Conservation (phyloP, 1,140 invertebrate species). For the Drosophila athabasca region DNA sequence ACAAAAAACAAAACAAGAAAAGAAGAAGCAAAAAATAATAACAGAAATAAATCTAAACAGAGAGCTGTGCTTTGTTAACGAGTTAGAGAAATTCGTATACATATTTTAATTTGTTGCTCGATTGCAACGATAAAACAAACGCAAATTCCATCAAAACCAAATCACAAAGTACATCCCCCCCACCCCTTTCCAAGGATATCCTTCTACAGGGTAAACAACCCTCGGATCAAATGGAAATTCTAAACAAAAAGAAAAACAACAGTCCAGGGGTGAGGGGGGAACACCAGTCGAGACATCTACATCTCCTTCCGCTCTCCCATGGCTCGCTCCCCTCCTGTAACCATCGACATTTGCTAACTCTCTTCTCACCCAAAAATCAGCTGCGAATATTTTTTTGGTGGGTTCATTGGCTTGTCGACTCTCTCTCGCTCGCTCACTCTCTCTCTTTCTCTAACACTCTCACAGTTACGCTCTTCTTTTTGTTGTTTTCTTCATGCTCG, state of each 20-base stretch:
- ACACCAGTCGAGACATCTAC: slow-evolving; percentile 38
- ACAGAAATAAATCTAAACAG: slow-evolving; percentile 47
- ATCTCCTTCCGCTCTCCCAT: background rate
- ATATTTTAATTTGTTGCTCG: slow-evolving; percentile 6
- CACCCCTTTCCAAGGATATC: background rate
- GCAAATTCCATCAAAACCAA: slow-evolving; percentile 58
- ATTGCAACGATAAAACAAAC: slow-evolving; percentile 49
- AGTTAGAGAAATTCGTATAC: slow-evolving; percentile 17
- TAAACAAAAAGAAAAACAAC: slow-evolving; percentile 31
- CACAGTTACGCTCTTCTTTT: slow-evolving; percentile 57
- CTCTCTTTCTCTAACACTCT: slow-evolving; percentile 2
- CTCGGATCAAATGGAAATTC: background rate
- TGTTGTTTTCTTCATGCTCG: slow-evolving; percentile 45
- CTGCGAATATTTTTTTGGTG: slow-evolving; percentile 66
- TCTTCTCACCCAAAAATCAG: slow-evolving; percentile 46
- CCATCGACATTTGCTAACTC: slow-evolving; percentile 4
- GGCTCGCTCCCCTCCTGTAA: background rate
- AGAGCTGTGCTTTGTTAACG: slow-evolving; percentile 27
- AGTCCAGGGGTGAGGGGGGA: slow-evolving; percentile 2
- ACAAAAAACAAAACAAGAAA: slow-evolving; percentile 2
- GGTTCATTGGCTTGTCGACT: slow-evolving; percentile 67
- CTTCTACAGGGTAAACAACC: slow-evolving; percentile 16
- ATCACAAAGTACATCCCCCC: slow-evolving; percentile 31
- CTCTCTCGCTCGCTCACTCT: slow-evolving; percentile 16
- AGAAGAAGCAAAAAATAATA: background rate